These are phyloP conservation scores for Drosophila neocordata DNA, from an alignment of 1,140 invertebrate species.

Conservation along the genomic window DNA sequence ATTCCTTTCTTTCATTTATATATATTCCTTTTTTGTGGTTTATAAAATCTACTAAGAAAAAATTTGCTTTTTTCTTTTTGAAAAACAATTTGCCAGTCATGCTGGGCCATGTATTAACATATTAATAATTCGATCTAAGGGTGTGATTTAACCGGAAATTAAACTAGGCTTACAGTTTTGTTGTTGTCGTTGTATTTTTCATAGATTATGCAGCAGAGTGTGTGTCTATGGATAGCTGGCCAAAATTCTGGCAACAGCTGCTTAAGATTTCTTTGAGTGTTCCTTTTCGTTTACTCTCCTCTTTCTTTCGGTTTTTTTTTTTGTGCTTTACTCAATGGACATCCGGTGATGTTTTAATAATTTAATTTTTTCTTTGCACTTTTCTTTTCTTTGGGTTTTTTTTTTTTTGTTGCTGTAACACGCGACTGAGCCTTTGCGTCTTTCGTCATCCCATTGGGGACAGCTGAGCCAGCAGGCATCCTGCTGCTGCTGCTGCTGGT, in stretches of 20 bases:
- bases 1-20: no score
- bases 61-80: no score
- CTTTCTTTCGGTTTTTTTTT: neutral
- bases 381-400: constrained; percentile 19
- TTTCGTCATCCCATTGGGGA: constrained; percentile 27
- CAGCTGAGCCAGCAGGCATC: constrained; percentile 24
- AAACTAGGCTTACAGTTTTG: constrained; percentile 34
- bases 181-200: constrained; percentile 15
- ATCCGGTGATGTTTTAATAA: constrained; percentile 79
- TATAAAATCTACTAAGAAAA: no score
- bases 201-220: constrained; percentile 40
- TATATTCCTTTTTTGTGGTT: no score
- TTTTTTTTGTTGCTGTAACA: constrained; percentile 13
- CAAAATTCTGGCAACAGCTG: constrained; percentile 38
- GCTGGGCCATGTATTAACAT: constrained; percentile 26
- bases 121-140: neutral
- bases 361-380: constrained; percentile 65
- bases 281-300: constrained; percentile 23
- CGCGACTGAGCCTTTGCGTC: constrained; percentile 29
- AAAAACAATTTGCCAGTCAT: constrained; percentile 4
- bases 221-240: constrained; percentile 12
- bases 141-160: constrained; percentile 55
- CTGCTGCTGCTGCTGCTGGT: constrained; percentile 37
- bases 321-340: constrained; percentile 62
- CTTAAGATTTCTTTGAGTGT: constrained; percentile 63